Evolutionary conservation across 2,797 vertebrate species (phyloP).

Genomic region (Gadopsis marmoratus): DNA sequence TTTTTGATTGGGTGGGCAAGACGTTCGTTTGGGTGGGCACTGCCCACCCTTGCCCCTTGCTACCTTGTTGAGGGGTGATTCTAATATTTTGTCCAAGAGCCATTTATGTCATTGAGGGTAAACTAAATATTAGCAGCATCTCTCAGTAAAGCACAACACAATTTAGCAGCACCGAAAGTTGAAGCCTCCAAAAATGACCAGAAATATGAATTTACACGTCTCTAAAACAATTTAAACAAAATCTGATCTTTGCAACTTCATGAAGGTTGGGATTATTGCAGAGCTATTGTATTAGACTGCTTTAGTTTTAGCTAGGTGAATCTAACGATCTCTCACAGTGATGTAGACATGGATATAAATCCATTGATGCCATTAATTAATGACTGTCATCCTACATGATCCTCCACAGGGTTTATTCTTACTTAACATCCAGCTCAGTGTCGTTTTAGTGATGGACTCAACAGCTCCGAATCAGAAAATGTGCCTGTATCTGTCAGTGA

Average conservation of each 20-base stretch:
- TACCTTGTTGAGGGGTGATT: no score
- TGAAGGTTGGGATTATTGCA: neutral
- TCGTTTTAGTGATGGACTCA: neutral
- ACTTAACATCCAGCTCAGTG: neutral
- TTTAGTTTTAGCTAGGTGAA: neutral
- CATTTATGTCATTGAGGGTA: neutral
- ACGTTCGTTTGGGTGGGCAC: no score
- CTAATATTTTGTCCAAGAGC: neutral
- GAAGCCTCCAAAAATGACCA: fast-evolving
- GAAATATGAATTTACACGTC: neutral
- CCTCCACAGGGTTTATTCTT: neutral
- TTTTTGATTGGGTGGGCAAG: no score
- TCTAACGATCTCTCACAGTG: no score
- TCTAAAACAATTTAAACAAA: neutral
- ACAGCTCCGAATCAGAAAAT: neutral
- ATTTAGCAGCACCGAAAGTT: neutral
- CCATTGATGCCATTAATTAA: neutral
- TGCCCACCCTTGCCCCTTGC: no score
- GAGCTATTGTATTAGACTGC: neutral
- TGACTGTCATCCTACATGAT: neutral
- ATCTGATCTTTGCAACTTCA: neutral
- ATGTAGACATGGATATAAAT: neutral
- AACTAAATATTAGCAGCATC: neutral
- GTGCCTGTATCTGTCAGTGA: fast-evolving
- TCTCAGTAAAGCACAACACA: no score